Base-by-base conservation (phyloP, 2,888 invertebrate genomes). In the Periphyllus acericola region DNA sequence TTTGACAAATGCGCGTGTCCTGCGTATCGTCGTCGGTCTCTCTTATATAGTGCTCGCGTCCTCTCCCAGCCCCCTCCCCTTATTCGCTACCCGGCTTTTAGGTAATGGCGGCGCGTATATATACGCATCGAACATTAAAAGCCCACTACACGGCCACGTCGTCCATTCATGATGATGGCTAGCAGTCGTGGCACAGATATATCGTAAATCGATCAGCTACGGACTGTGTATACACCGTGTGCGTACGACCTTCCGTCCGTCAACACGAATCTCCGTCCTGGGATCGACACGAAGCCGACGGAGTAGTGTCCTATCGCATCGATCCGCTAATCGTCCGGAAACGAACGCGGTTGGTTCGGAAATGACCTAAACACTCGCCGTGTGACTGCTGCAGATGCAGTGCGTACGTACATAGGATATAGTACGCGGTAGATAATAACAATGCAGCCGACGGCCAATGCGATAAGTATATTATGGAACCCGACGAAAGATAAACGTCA, bases 1-100 rank as follows among this genome's bases (percentile, higher is more conserved):
- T 87, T 87, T 87, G 87, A 87, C 87, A 87, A 87, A 87, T 87
- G 87, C 25, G 46, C 46, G 46, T 17, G 80, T 82, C 21, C 25
- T 8, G 55, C 29, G 74, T 46, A 9, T 46, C 46, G 46, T 46
- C 14, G 46, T 3, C 34, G 6, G 2, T 2, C 83, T 36, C 6
- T 55, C 78, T 14, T 9, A 1, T 9, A 1, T 25, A 46, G 6
- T 9, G 5, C 25, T 9, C 36, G 40, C 40, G 46, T 14, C 46
- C 71, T 17, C 60, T 11, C 9, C 34, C 29, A 11, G 8, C 11
- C 60, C 21, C 21, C 2, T 55, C 74, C 6, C 78, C 52, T 14
- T 14, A 3, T 6, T 32, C 40, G 1, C 36, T 36, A 14, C n/a
- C 40, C 72, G 25, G 87, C 74, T 81, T 87, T 87, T 81, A 60